phyloP scores from a whole-genome alignment of 2,888 invertebrate species.

The Trachelus iudaicus region DNA sequence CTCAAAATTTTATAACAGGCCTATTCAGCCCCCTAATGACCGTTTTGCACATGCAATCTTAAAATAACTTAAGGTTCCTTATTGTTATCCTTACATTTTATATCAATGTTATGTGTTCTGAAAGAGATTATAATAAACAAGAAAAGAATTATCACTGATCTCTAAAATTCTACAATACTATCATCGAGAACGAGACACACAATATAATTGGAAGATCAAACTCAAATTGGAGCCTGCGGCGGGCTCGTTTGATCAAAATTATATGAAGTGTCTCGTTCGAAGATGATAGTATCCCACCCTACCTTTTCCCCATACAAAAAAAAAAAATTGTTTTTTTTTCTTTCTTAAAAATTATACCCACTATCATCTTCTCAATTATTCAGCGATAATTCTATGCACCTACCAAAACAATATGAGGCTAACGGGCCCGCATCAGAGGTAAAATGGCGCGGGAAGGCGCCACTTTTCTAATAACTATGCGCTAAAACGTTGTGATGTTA shows the following conservation, averaged over 20 bases:
- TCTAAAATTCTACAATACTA: not conserved
- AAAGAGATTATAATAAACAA: not conserved
- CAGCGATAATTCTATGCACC: conserved; percentile 1
- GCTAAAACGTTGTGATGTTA: conserved; percentile 2
- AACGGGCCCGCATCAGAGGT: too few species aligned
- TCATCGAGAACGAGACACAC: conserved; percentile 1
- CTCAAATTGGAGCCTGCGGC: too few species aligned
- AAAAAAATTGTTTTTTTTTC: too few species aligned
- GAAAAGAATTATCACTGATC: not conserved
- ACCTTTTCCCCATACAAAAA: not conserved
- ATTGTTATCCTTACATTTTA: not conserved
- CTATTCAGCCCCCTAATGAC: conserved; percentile 15
- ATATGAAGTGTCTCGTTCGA: too few species aligned
- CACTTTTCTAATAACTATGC: too few species aligned
- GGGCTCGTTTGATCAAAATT: too few species aligned
- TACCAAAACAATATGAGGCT: not conserved
- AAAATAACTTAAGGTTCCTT: conserved; percentile 6
- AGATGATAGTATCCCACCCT: not conserved
- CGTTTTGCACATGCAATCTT: conserved; percentile 17
- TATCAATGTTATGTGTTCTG: not conserved
- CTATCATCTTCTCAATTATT: not conserved
- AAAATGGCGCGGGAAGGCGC: too few species aligned
- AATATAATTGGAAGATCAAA: not conserved
- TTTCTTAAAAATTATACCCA: not conserved
- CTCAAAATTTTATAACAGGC: conserved; percentile 21